These are phyloP conservation scores for Sparus aurata DNA, from an alignment of 2,797 vertebrate species.

Conservation along the genomic window DNA sequence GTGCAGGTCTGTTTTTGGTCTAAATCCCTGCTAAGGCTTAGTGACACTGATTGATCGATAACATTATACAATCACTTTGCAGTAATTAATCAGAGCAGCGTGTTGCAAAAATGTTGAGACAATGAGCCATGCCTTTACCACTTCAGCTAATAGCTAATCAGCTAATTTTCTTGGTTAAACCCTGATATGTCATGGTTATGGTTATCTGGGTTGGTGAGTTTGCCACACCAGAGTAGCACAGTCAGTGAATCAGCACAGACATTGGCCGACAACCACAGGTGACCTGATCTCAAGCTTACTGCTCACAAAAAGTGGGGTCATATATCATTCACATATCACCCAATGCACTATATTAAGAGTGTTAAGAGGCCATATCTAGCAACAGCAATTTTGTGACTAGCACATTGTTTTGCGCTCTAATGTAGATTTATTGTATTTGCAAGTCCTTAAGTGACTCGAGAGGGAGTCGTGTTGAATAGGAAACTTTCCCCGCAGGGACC, in stretches of 20 bases:
- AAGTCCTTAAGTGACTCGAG: slow-evolving; percentile 12
- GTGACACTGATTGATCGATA: not conserved
- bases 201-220: slow-evolving; percentile 8
- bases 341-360: not conserved
- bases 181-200: not conserved
- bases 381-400: not conserved
- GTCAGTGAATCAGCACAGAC: not conserved
- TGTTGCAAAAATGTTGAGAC: not conserved
- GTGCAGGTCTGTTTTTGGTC: not conserved
- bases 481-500: slow-evolving; percentile 27
- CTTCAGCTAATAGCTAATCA: not conserved
- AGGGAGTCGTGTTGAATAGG: slow-evolving; percentile 22
- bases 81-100: not conserved
- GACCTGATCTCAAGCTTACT: not conserved
- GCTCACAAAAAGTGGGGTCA: not conserved
- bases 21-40: not conserved
- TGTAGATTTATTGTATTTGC: slow-evolving; percentile 20
- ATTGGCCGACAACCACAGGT: not conserved
- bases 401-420: slow-evolving; percentile 19
- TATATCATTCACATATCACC: not conserved
- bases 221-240: not conserved
- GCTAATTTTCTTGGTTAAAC: not conserved
- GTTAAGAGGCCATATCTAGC: slow-evolving; percentile 13
- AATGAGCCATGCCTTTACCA: not conserved
- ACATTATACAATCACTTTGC: not conserved